Conservation (phyloP, 2,797 vertebrate species). For the Rhinella marina region DNA sequence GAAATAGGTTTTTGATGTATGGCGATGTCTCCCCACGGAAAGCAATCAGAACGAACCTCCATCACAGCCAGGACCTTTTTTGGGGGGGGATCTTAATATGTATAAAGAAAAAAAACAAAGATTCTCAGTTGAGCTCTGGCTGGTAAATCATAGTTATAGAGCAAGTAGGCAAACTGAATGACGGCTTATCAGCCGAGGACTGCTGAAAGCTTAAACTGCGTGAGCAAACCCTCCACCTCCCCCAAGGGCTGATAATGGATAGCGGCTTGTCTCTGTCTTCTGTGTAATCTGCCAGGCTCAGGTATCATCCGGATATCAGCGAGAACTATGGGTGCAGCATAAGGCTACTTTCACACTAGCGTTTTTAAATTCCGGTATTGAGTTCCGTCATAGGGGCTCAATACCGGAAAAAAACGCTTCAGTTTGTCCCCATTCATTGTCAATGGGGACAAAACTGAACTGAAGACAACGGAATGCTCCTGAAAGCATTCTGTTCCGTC, state of each 20-base stretch:
- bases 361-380: no score
- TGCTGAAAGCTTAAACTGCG: conserved; percentile 20
- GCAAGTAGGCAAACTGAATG: conserved; percentile 26
- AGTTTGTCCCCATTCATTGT: no score
- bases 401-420: no score
- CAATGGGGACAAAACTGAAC: no score
- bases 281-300: not conserved
- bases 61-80: conserved; percentile 12
- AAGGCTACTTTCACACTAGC: no score
- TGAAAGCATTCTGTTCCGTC: no score
- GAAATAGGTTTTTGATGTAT: conserved; percentile 57
- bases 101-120: conserved; percentile 44
- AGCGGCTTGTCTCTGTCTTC: not conserved
- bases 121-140: conserved; percentile 7
- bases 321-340: not conserved
- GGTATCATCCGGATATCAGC: not conserved
- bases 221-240: not conserved
- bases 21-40: conserved; percentile 38
- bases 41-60: conserved; percentile 36
- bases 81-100: conserved; percentile 44
- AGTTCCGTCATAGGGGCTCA: no score
- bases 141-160: conserved; percentile 45
- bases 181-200: not conserved
- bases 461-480: no score
- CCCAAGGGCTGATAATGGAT: not conserved